These are phyloP conservation scores for Benitochromis conjunctus DNA, from an alignment of 2,113 vertebrate genomes.

Conservation along the genomic window DNA sequence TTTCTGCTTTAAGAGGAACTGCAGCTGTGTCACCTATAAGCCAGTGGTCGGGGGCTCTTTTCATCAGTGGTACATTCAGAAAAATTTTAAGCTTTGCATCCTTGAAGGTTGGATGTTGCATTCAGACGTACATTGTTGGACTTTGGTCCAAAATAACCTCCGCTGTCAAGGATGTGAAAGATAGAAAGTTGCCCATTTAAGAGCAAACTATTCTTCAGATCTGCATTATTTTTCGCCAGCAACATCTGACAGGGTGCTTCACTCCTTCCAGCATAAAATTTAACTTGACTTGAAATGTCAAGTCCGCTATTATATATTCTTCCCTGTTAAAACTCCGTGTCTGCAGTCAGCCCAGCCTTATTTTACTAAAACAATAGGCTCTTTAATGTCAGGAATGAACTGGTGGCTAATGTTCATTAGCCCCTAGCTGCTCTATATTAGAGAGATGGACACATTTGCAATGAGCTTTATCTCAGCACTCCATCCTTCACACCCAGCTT, in stretches of 20 bases:
- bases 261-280: not conserved
- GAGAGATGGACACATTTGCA: not conserved
- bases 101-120: conserved; percentile 35
- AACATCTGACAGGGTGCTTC: not conserved
- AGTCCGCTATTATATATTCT: not conserved
- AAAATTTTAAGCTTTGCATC: conserved; percentile 30
- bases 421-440: not conserved
- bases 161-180: conserved; percentile 6
- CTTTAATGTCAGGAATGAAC: not conserved
- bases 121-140: conserved; percentile 3
- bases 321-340: not conserved
- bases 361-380: not conserved
- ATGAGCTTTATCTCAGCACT: not conserved
- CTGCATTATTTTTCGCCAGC: not conserved
- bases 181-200: conserved; percentile 25
- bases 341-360: not conserved
- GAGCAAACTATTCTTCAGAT: conserved; percentile 19
- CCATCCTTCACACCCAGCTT: not conserved
- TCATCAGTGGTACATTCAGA: not conserved
- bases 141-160: conserved; percentile 14
- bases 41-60: conserved; percentile 28
- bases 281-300: not conserved
- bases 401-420: not conserved
- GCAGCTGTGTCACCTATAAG: conserved; percentile 7
- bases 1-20: conserved; percentile 1